A percentile compares a stretch with the other conserved stretches of the same genome.
phyloP scores from a whole-genome alignment of 2,797 vertebrate species.

The Notolabrus celidotus region DNA sequence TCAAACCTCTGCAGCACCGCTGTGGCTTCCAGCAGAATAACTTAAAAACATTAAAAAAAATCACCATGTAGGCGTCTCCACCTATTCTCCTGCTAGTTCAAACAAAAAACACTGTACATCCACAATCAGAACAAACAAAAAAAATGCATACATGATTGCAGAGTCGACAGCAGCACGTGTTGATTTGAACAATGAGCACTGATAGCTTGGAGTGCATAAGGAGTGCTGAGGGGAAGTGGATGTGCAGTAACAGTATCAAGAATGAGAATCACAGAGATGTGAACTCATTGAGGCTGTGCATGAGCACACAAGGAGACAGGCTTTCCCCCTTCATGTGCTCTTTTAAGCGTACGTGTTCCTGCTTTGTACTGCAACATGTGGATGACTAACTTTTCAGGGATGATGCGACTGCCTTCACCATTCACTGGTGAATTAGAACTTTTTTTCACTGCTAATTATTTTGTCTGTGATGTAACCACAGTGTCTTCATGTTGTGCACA shows the following conservation, averaged over 20 bases:
- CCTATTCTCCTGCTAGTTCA: conserved; percentile 3
- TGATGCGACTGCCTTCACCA: conserved; percentile 26
- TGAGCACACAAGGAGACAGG: conserved; percentile 32
- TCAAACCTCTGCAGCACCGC: conserved; percentile 49
- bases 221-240: conserved; percentile 31
- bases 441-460: conserved; percentile 21
- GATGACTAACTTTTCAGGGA: conserved; percentile 23
- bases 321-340: conserved; percentile 47
- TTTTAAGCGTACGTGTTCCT: conserved; percentile 32
- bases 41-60: conserved; percentile 38
- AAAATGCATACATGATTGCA: conserved; percentile 58
- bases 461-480: conserved; percentile 13
- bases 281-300: conserved; percentile 44
- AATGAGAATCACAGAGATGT: conserved; percentile 45
- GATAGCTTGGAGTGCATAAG: conserved; percentile 14
- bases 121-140: conserved; percentile 42
- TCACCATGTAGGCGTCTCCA: conserved; percentile 12
- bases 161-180: conserved; percentile 58
- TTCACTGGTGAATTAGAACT: conserved; percentile 26
- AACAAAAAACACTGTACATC: conserved; percentile 49
- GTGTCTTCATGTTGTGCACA: conserved; percentile 12
- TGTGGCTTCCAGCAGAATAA: conserved; percentile 65
- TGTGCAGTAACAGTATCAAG: conserved; percentile 29
- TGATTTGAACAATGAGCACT: conserved; percentile 38
- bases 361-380: conserved; percentile 31